phyloP scores from a whole-genome alignment of 2,797 vertebrate genomes.

The Tapirus indicus region DNA sequence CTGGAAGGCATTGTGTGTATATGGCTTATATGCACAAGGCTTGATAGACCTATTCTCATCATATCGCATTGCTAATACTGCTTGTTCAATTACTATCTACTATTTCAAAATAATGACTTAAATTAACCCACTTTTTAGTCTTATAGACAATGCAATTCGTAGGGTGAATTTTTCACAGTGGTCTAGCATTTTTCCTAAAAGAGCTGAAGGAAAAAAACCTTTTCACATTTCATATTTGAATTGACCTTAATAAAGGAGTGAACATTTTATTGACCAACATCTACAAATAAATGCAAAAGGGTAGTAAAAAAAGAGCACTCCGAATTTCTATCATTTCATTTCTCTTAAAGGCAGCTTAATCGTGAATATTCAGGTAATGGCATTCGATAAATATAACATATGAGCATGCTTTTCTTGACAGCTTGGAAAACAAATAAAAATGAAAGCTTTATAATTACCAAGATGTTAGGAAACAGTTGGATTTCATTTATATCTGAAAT shows the following conservation, averaged over 20 bases:
- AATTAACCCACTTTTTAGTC: neutral
- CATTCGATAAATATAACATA: neutral
- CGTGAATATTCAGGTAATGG: neutral
- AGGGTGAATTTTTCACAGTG: neutral
- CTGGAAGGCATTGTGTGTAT: neutral
- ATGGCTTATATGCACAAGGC: neutral
- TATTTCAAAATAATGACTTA: slow-evolving; percentile 37
- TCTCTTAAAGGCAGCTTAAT: neutral
- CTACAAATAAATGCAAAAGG: neutral
- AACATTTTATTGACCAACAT: neutral
- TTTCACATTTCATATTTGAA: neutral
- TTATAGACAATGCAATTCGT: neutral
- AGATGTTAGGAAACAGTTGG: neutral
- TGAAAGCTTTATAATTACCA: slow-evolving; percentile 22
- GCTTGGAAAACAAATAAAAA: neutral
- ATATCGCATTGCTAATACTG: neutral
- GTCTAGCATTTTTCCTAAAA: neutral
- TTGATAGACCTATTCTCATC: neutral
- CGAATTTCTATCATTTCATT: neutral
- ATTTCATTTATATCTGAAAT: slow-evolving; percentile 7
- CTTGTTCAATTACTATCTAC: neutral
- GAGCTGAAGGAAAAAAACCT: neutral
- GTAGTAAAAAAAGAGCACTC: neutral
- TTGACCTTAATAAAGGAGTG: neutral
- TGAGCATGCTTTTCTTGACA: neutral